Base-by-base conservation (phyloP, 2,113 vertebrate species). In the Galemys pyrenaicus region DNA sequence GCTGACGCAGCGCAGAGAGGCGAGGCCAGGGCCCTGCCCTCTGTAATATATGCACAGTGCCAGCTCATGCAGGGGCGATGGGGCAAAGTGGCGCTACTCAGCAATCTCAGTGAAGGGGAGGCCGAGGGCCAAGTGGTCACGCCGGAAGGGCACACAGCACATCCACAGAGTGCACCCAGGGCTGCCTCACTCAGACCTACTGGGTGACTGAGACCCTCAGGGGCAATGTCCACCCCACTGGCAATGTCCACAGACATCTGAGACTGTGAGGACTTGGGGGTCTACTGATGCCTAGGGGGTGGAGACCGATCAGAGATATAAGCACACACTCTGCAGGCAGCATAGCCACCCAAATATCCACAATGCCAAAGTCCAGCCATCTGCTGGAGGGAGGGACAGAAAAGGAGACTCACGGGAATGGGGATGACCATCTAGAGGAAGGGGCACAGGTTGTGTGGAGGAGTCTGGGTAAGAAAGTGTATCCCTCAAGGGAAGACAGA, bases 1-100 rank as follows among this genome's bases (percentile, higher is more conserved):
- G 4, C 87, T 22, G 44, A 24, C 6, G 0, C 0, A 41, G 32
- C 20, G 5, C 3, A 0, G 15, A 41, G 26, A 0, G 46, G 75
- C 0, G 20, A 15, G 12, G 41, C 37, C 30, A 39, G 24, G 4
- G 32, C 60, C 37, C 28, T 44, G n/a, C 35, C 37, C 44, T 77
- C 39, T n/a, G 2, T 0, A 12, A 56, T 2, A 7, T 71, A 56
- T n/a, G 58, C 26, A 2, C 28, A 6, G 49, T 4, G 5, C 49
- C 65, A 10, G 64, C 28, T 10, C 1, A 1, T 10, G 28, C 64
- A 26, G 39, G 49, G 39, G 46, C 7, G 6, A 0, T 1, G 46
- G 4, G 30, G 24, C 32, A 28, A 28, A 17, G 9, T 5, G n/a
- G 39, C 3, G 24, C 56, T 26, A 2, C 11, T 32, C 32, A 9